These are phyloP conservation scores for Pycnomerus fuliginosus DNA, from an alignment of 2,888 invertebrate species.

Conservation along the genomic window DNA sequence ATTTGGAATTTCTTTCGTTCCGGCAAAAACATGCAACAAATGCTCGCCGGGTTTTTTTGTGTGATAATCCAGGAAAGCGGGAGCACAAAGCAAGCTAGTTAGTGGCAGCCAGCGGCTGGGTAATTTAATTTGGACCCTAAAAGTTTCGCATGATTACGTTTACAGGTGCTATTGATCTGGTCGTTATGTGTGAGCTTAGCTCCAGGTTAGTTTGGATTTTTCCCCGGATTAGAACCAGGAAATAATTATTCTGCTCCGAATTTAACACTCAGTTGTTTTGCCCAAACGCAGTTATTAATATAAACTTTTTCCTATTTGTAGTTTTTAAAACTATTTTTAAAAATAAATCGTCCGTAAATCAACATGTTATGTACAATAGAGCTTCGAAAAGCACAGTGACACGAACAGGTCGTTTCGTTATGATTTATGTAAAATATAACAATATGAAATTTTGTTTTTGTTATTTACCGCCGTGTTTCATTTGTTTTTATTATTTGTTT, in stretches of 20 bases:
- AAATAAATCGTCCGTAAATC: too few species aligned
- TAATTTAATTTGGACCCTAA: slow-evolving; percentile 35
- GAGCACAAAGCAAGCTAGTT: slow-evolving; percentile 28
- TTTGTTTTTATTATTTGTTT: slow-evolving; percentile 34
- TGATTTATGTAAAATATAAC: slow-evolving; percentile 13
- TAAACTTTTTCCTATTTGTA: slow-evolving; percentile 6
- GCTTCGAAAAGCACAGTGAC: too few species aligned
- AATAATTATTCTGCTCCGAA: too few species aligned
- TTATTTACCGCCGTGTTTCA: slow-evolving; percentile 34
- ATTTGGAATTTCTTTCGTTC: too few species aligned
- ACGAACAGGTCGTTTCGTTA: slow-evolving; percentile 5
- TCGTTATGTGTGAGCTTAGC: slow-evolving; percentile 43
- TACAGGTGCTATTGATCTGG: slow-evolving; percentile 50
- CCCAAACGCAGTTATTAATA: too few species aligned
- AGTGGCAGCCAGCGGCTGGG: slow-evolving; percentile 27
- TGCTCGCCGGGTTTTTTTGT: too few species aligned
- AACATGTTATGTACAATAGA: too few species aligned
- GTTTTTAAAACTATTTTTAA: too few species aligned
- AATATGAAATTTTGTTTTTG: slow-evolving; percentile 28
- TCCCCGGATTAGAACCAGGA: too few species aligned
- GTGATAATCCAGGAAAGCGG: slow-evolving; percentile 16
- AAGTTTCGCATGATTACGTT: slow-evolving; percentile 48
- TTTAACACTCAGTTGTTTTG: too few species aligned
- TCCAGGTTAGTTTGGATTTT: slow-evolving; percentile 24
- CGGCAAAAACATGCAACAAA: too few species aligned